Evolutionary conservation across 2,888 invertebrate species (phyloP).

Genomic region (Pheosia gnoma): DNA sequence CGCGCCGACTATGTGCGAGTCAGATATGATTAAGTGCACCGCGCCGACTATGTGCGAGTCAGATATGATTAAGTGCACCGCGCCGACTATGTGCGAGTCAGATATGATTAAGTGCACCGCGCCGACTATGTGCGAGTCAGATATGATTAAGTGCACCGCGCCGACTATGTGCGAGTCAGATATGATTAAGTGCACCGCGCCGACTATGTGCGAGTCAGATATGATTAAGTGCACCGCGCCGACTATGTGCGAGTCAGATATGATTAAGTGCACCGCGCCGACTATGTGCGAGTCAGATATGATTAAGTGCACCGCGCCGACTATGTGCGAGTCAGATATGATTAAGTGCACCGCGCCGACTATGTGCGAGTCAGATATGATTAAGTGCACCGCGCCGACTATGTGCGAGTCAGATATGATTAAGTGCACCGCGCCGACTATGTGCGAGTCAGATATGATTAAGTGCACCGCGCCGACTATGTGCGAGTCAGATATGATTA

Average conservation of each 20-base stretch:
- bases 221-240: too few relatives aligned
- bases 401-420: conserved; percentile 21
- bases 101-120: conserved; percentile 32
- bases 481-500: conserved; percentile 23
- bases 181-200: conserved; percentile 35
- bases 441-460: conserved; percentile 22
- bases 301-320: too few relatives aligned
- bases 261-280: too few relatives aligned
- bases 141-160: conserved; percentile 34
- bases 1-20: conserved; percentile 14
- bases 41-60: conserved; percentile 13
- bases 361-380: conserved; percentile 20
- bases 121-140: conserved; percentile 14
- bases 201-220: conserved; percentile 13
- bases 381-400: too few relatives aligned
- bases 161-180: conserved; percentile 13
- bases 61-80: conserved; percentile 31
- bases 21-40: conserved; percentile 30
- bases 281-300: conserved; percentile 17
- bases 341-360: too few relatives aligned
- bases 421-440: too few relatives aligned
- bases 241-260: conserved; percentile 14
- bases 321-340: conserved; percentile 18
- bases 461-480: too few relatives aligned
- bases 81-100: conserved; percentile 13